These are phyloP conservation scores for Resseliella maxima DNA, from an alignment of 2,888 invertebrate species.

Conservation along the genomic window DNA sequence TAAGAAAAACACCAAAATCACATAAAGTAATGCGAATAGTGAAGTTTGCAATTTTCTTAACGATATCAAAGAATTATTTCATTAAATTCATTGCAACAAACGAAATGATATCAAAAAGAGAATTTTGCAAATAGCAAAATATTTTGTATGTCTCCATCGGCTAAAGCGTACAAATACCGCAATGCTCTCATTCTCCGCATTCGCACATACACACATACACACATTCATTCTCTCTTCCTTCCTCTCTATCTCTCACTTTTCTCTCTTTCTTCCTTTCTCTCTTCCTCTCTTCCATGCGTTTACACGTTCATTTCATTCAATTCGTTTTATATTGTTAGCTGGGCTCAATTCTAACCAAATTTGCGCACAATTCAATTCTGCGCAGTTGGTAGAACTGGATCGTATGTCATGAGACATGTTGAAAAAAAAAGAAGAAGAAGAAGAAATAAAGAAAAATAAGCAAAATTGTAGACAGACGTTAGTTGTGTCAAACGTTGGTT, in stretches of 20 bases:
- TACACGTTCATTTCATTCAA: too few relatives aligned
- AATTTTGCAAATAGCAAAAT: not conserved
- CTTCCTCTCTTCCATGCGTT: not conserved
- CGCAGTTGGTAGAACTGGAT: conserved; percentile 36
- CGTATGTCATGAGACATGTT: not conserved
- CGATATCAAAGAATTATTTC: conserved; percentile 41
- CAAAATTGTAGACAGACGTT: not conserved
- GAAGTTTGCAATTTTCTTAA: not conserved
- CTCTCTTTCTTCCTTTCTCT: not conserved
- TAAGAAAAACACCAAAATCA: not conserved
- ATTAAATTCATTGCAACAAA: conserved; percentile 7
- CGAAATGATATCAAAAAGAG: not conserved
- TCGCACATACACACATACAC: not conserved
- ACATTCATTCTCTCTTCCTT: not conserved
- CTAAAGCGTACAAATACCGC: not conserved
- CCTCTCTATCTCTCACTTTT: not conserved
- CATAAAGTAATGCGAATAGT: not conserved
- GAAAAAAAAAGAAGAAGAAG: not conserved
- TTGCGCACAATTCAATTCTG: conserved; percentile 46
- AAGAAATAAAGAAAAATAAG: not conserved
- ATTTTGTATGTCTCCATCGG: not conserved
- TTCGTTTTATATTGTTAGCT: too few relatives aligned
- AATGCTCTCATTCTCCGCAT: conserved; percentile 28
- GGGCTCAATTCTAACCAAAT: not conserved
- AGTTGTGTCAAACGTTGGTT: conserved; percentile 2